These are phyloP conservation scores for Loripinus fragilis DNA, from an alignment of 2,888 invertebrate species.

Conservation along the genomic window DNA sequence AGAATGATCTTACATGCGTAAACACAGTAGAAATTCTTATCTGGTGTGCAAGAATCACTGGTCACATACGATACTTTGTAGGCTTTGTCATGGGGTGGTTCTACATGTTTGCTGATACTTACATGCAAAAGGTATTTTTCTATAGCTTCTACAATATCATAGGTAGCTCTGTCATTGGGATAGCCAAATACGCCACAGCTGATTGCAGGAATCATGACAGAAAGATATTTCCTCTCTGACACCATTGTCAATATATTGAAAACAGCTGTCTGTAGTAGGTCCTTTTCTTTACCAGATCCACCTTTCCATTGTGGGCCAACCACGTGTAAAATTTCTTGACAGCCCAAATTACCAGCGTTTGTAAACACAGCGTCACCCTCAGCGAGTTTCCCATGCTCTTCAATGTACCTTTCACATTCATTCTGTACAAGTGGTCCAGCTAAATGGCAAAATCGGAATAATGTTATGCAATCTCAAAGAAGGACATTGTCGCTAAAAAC, in stretches of 20 bases:
- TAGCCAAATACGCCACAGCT: neutral
- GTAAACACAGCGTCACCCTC: constrained; percentile 55
- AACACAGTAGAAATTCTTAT: too few species aligned
- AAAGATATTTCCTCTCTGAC: neutral
- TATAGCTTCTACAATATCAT: neutral
- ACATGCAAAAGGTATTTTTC: neutral
- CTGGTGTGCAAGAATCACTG: too few species aligned
- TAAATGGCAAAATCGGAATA: neutral
- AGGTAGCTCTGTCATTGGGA: neutral
- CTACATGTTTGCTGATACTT: too few species aligned
- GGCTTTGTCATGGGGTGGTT: too few species aligned
- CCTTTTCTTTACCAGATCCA: constrained; percentile 45
- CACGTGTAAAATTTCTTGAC: constrained; percentile 59
- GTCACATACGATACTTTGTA: too few species aligned
- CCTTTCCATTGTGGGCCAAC: constrained; percentile 62
- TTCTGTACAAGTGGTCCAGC: neutral
- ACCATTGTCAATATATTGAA: neutral
- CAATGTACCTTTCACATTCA: neutral
- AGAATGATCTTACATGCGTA: too few species aligned
- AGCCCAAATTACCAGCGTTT: constrained; percentile 53
- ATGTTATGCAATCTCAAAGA: too few species aligned
- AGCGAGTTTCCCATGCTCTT: constrained; percentile 34
- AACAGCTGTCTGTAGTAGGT: neutral
- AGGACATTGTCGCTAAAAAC: too few species aligned
- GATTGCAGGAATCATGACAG: neutral